Percentiles rank a stretch among this genome's conserved stretches.
These are phyloP conservation scores for Brachionus rubens DNA, from an alignment of 1,140 invertebrate species.

Conservation along the genomic window DNA sequence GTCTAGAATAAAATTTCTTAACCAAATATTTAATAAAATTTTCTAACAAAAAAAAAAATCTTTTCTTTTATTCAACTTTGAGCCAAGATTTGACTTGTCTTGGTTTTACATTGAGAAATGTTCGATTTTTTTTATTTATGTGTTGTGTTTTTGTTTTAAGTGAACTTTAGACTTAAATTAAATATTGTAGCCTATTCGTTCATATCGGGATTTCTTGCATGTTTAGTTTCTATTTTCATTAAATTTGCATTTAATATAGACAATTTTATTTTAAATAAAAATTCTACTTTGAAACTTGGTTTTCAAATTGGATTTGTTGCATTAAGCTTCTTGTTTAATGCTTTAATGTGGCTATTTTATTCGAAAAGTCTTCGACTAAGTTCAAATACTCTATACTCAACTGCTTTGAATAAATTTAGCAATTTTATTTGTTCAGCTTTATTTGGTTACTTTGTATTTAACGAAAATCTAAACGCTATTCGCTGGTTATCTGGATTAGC, in stretches of 20 bases:
- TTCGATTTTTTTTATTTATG: no score
- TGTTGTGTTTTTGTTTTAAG: not conserved
- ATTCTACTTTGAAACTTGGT: not conserved
- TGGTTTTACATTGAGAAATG: not conserved
- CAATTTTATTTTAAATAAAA: not conserved
- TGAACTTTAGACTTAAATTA: not conserved
- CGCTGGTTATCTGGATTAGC: not conserved
- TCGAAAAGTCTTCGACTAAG: slow-evolving; percentile 11
- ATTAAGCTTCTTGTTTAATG: slow-evolving; percentile 1
- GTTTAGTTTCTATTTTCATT: slow-evolving; percentile 24
- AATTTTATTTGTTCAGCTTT: slow-evolving; percentile 45
- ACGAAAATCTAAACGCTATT: not conserved
- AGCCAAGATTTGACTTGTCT: slow-evolving; percentile 6
- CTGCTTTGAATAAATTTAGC: slow-evolving; percentile 37
- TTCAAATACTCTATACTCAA: slow-evolving; percentile 18
- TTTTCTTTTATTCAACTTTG: not conserved
- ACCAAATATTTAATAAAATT: not conserved
- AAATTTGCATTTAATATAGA: slow-evolving; percentile 45
- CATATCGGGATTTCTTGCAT: slow-evolving; percentile 24
- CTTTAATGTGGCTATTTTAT: slow-evolving; percentile 44
- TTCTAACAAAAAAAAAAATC: not conserved
- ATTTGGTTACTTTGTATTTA: slow-evolving; percentile 30
- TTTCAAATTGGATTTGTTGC: not conserved
- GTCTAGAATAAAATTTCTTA: no score
- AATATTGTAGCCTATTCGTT: slow-evolving; percentile 18